These are phyloP conservation scores for Athalia cordata DNA, from an alignment of 2,888 invertebrate species.

Conservation along the genomic window DNA sequence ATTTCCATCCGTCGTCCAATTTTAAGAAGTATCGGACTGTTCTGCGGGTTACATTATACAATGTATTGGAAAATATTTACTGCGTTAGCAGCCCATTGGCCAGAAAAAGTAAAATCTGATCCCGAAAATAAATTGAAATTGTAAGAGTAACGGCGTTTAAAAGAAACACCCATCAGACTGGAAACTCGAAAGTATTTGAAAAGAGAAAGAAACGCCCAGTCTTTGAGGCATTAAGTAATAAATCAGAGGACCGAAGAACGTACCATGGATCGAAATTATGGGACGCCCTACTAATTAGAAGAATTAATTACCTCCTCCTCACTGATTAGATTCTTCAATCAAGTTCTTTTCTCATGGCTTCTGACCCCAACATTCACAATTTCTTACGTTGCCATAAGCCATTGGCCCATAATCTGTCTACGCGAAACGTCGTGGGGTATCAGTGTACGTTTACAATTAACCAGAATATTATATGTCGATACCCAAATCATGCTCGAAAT, in stretches of 20 bases:
- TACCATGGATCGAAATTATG: slow-evolving; percentile 40
- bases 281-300: slow-evolving; percentile 42
- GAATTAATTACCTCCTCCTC: slow-evolving; percentile 40
- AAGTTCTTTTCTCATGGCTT: slow-evolving; percentile 6
- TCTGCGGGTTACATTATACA: too few species aligned
- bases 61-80: too few species aligned
- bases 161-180: slow-evolving; percentile 25
- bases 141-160: too few species aligned
- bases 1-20: too few species aligned
- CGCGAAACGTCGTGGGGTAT: too few species aligned
- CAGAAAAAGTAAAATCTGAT: too few species aligned
- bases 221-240: slow-evolving; percentile 41
- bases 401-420: background rate
- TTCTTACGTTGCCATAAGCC: background rate
- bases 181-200: slow-evolving; percentile 26
- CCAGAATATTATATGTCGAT: too few species aligned
- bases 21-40: too few species aligned
- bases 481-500: too few species aligned
- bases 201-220: slow-evolving; percentile 3
- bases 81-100: too few species aligned
- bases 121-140: too few species aligned
- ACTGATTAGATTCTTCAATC: slow-evolving; percentile 36
- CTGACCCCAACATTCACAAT: slow-evolving; percentile 19
- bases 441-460: too few species aligned
- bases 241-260: slow-evolving; percentile 34